Base-by-base conservation (phyloP, 37 sponge, comb jelly and placozoan genomes). In the Aphrocallistes beatrix region DNA sequence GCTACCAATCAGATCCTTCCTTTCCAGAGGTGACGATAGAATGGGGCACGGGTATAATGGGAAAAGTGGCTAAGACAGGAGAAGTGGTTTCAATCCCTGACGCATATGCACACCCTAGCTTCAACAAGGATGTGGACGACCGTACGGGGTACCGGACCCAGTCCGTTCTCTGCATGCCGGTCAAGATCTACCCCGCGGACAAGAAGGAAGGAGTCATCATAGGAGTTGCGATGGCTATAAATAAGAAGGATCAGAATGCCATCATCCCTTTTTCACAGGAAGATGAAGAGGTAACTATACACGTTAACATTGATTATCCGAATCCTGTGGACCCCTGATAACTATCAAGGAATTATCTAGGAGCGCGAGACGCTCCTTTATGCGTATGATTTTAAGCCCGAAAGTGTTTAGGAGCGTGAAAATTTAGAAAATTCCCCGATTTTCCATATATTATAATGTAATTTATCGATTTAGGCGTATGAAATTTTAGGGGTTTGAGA, bases 1-100 rank as follows among this genome's bases (percentile, higher is more conserved):
- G 75, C 75, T 3, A 60, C 75, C 75, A 60, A 6, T 3, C 75
- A 32, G 75, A 60, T 30, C 34, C 75, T 6, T 60, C 17, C 75
- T 60, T 60, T 30, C 75, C 75, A 32, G 75, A 60, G 75, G 75
- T 60, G 75, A 60, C 75, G 34, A 90, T 96, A 38, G 91, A 88
- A 0, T 87, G 87, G 50, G 94, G 94, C 16, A 86, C 81, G 36
- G 94, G 97, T 10, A 94, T 96, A 37, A 90, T 91, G 17, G 97
- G 97, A 6, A 83, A 89, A 69, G 93, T 86, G 8, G 97, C 97
- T 0, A 51, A 89, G 85, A 87, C 88, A 0, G 93, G 93, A 82
- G 89, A 92, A 37, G 45, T 83, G 39, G 88, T 96, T 49, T 94
- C 91, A 45, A 91, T 96, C 0, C 69, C 89, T 13, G 90, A 96